These are phyloP conservation scores for Pachyuromys duprasi DNA, from an alignment of 2,797 vertebrate species.

Conservation along the genomic window DNA sequence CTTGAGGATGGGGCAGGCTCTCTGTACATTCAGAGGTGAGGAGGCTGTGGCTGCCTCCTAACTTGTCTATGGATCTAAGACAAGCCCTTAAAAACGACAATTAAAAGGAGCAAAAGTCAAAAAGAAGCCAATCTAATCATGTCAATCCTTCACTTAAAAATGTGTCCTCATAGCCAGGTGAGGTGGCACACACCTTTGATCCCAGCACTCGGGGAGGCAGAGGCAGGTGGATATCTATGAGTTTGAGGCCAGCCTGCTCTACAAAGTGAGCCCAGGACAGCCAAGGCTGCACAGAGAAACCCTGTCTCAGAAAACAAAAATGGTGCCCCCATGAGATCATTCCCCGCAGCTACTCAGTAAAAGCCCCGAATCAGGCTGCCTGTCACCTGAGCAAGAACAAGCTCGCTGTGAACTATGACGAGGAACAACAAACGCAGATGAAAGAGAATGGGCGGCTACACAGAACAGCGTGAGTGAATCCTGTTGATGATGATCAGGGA, in stretches of 20 bases:
- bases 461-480: rapidly evolving
- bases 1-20: not conserved
- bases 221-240: no score
- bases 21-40: no score
- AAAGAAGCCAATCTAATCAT: not conserved
- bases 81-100: not conserved
- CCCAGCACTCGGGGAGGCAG: no score
- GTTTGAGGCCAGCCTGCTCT: no score
- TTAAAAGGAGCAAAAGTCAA: not conserved
- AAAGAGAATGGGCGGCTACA: not conserved
- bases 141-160: not conserved
- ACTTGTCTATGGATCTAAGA: not conserved
- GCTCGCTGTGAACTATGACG: rapidly evolving
- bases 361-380: not conserved
- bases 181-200: no score
- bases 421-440: no score
- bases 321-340: not conserved
- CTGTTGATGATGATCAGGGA: rapidly evolving
- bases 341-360: not conserved
- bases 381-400: not conserved
- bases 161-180: not conserved
- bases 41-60: not conserved
- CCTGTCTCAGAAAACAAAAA: no score
- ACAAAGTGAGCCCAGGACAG: no score
- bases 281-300: no score